Evolutionary conservation across 1,140 invertebrate species (phyloP).

Genomic region (Meloidogyne chitwoodi): DNA sequence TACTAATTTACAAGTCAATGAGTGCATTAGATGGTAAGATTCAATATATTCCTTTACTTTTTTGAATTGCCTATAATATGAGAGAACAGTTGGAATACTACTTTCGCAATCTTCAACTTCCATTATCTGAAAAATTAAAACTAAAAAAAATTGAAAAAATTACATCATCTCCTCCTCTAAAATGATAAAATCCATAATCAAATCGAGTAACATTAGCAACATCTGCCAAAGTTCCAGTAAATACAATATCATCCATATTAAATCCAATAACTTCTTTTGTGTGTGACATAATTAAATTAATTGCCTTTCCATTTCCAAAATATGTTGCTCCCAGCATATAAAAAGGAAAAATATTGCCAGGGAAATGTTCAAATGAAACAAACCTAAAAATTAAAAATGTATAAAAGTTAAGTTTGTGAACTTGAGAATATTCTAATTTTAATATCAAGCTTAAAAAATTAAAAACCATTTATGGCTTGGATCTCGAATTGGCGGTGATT

Average conservation of each 20-base stretch:
- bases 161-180: background rate
- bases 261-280: background rate
- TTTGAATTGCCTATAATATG: background rate
- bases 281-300: constrained; percentile 1
- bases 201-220: background rate
- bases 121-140: background rate
- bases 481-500: background rate
- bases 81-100: background rate
- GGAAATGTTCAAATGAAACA: background rate
- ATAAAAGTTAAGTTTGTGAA: too few species aligned
- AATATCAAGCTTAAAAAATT: background rate
- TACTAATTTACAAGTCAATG: background rate
- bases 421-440: too few species aligned
- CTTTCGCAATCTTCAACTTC: background rate
- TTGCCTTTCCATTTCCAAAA: background rate
- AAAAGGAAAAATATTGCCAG: background rate
- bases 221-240: background rate
- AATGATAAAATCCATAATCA: background rate
- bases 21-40: background rate
- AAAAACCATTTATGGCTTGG: background rate
- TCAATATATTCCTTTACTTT: background rate
- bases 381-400: background rate
- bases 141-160: background rate
- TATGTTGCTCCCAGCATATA: constrained; percentile 7
- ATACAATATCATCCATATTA: constrained; percentile 1